Evolutionary conservation across 2,113 vertebrate genomes (phyloP).

Genomic region (Pseudonaja textilis): DNA sequence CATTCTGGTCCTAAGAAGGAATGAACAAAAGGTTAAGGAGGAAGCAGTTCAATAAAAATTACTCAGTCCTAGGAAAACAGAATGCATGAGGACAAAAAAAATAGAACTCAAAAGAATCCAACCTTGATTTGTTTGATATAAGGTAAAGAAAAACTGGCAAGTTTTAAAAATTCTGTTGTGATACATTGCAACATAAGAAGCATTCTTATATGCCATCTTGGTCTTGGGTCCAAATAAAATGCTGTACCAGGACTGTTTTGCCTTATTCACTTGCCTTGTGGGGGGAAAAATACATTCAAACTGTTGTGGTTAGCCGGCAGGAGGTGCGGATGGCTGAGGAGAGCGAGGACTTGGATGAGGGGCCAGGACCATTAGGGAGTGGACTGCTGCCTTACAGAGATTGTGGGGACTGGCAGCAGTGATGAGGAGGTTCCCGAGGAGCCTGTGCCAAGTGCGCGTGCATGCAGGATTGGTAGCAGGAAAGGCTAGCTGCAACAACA

Average conservation of each 20-base stretch:
- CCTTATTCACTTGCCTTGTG: not conserved
- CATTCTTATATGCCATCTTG: not conserved
- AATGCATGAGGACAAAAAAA: not conserved
- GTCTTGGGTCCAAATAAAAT: not conserved
- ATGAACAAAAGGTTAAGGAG: not conserved
- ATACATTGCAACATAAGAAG: not conserved
- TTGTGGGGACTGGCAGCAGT: too few relatives aligned
- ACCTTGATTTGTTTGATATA: not conserved
- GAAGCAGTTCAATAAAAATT: not conserved
- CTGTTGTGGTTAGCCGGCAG: too few relatives aligned
- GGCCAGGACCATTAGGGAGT: too few relatives aligned
- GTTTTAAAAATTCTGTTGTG: not conserved
- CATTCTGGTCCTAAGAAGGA: not conserved
- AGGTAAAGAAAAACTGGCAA: not conserved
- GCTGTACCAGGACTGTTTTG: not conserved
- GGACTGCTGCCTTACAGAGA: too few relatives aligned
- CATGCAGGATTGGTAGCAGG: too few relatives aligned
- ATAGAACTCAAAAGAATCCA: not conserved
- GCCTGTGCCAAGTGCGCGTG: too few relatives aligned
- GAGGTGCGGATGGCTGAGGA: too few relatives aligned
- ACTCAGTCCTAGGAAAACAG: not conserved
- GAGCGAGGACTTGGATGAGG: too few relatives aligned
- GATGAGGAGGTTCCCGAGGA: too few relatives aligned
- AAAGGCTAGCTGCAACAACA: too few relatives aligned
- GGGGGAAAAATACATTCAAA: not conserved